Evolutionary conservation across 2,888 invertebrate genomes (phyloP).

Genomic region (Tipula vernalis): DNA sequence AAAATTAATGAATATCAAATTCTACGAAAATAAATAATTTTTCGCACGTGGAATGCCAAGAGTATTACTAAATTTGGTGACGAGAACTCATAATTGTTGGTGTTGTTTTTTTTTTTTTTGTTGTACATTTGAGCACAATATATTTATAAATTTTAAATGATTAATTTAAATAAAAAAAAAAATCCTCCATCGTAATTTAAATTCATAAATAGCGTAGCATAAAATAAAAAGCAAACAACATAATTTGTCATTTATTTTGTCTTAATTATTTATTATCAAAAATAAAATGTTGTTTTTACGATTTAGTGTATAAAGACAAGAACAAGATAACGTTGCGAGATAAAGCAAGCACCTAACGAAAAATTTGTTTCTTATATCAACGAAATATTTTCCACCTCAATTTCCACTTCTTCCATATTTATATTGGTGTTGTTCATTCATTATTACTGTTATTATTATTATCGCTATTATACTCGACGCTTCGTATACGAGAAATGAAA

Average conservation of each 20-base stretch:
- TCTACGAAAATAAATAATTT: background rate
- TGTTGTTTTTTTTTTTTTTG: background rate
- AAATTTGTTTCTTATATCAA: background rate
- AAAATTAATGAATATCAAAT: background rate
- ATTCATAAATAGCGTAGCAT: background rate
- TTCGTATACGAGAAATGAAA: background rate
- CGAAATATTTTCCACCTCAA: background rate
- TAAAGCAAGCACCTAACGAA: background rate
- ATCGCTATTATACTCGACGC: background rate
- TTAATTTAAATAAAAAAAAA: background rate
- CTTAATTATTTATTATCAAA: background rate
- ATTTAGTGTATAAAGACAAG: background rate
- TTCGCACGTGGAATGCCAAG: background rate
- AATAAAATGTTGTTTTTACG: background rate
- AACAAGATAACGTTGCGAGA: background rate
- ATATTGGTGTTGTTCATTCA: background rate
- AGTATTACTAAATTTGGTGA: background rate
- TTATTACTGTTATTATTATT: too few relatives aligned
- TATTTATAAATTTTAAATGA: background rate
- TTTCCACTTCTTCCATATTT: background rate
- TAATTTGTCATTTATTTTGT: background rate
- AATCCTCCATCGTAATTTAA: background rate
- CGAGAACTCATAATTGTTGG: background rate
- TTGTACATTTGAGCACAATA: background rate
- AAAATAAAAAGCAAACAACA: background rate